A percentile compares a stretch with the other conserved stretches of the same genome.
These are phyloP conservation scores for Phallusia fumigata DNA, from an alignment of 23 tunicate genomes.

Conservation along the genomic window DNA sequence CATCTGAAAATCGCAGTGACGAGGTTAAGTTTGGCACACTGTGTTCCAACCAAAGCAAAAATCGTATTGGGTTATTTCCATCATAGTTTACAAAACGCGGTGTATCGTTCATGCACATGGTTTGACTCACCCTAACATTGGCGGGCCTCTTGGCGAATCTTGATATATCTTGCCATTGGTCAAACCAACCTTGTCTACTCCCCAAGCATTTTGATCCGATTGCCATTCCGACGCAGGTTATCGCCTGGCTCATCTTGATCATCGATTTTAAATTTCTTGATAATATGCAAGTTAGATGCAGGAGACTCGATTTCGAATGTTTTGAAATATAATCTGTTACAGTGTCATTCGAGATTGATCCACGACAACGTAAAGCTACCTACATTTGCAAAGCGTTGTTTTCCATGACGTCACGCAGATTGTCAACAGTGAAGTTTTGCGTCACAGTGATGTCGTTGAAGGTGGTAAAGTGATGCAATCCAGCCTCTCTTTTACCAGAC, in stretches of 20 bases:
- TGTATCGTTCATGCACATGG: too few relatives aligned
- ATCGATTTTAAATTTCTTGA: background rate
- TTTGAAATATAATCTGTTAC: background rate
- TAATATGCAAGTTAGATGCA: background rate
- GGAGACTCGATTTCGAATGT: background rate
- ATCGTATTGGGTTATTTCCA: too few relatives aligned
- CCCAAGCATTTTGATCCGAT: slow-evolving; percentile 85
- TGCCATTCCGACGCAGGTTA: slow-evolving; percentile 76
- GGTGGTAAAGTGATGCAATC: slow-evolving; percentile 40
- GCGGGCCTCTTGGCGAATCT: slow-evolving; percentile 67
- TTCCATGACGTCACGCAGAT: slow-evolving; percentile 27
- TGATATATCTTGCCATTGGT: slow-evolving; percentile 55
- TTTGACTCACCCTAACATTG: slow-evolving; percentile 18
- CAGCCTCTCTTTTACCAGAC: slow-evolving; percentile 39
- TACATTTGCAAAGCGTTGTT: slow-evolving; percentile 22
- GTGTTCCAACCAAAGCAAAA: too few relatives aligned
- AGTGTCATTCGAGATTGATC: background rate
- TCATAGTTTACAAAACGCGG: too few relatives aligned
- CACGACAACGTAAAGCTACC: background rate
- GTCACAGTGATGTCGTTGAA: slow-evolving; percentile 10
- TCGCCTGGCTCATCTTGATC: background rate
- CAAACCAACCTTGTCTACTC: slow-evolving; percentile 60
- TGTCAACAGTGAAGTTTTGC: slow-evolving; percentile 14
- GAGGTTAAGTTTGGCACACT: too few relatives aligned
- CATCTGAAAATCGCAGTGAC: slow-evolving; percentile 39